Conservation (phyloP, 2,113 vertebrate genomes). For the Plectropomus leopardus region DNA sequence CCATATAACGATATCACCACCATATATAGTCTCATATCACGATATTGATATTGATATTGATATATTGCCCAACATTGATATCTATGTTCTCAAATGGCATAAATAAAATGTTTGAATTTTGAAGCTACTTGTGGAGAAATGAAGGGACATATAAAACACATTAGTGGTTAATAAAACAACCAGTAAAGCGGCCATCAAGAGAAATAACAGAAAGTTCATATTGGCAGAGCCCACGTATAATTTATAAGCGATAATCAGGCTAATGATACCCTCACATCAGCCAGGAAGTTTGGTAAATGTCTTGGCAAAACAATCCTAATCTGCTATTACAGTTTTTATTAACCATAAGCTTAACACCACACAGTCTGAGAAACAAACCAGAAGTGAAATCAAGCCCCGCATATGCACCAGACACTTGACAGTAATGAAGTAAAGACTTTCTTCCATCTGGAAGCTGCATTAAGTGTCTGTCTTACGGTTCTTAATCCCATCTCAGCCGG, state of each 20-base stretch:
- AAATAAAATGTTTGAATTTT: conserved; percentile 8
- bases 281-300: conserved; percentile 51
- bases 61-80: background rate
- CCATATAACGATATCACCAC: no score
- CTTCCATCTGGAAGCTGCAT: conserved; percentile 79
- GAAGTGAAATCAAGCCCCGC: conserved; percentile 60
- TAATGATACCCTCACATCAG: conserved; percentile 49
- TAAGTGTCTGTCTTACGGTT: conserved; percentile 59
- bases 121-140: conserved; percentile 6
- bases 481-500: conserved; percentile 63
- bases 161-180: conserved; percentile 37
- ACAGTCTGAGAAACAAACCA: conserved; percentile 68
- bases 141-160: background rate
- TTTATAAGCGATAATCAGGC: conserved; percentile 46
- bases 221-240: conserved; percentile 38
- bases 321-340: conserved; percentile 51
- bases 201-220: conserved; percentile 34
- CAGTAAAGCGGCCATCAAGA: conserved; percentile 16
- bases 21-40: no score
- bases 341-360: conserved; percentile 53
- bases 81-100: conserved; percentile 2
- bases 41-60: no score
- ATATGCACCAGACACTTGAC: conserved; percentile 68
- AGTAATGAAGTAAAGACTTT: conserved; percentile 71
- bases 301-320: conserved; percentile 47